Conservation (phyloP, 2,797 vertebrate species). For the Phrynocephalus forsythii region DNA sequence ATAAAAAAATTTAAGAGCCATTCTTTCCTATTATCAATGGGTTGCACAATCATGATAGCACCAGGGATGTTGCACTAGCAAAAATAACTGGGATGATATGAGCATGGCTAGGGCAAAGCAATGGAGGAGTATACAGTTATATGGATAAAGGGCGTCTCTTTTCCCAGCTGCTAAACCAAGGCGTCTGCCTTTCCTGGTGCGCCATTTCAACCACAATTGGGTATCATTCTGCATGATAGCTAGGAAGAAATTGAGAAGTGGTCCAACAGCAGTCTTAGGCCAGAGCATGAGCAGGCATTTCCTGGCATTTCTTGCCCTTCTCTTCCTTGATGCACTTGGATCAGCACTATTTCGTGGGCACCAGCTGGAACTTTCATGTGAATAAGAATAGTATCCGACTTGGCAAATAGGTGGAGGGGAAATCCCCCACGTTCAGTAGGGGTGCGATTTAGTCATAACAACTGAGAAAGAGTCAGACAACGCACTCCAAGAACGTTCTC, state of each 20-base stretch:
- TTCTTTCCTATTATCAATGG: not conserved
- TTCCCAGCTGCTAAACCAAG: not conserved
- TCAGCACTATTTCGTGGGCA: not conserved
- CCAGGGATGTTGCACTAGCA: not conserved
- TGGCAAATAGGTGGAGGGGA: not conserved
- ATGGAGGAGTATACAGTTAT: too few species aligned
- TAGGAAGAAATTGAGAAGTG: not conserved
- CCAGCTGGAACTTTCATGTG: not conserved
- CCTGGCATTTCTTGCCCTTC: not conserved
- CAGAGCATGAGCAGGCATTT: not conserved
- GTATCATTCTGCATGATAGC: not conserved
- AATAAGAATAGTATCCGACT: slow-evolving; percentile 2
- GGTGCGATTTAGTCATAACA: not conserved
- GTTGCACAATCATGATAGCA: not conserved
- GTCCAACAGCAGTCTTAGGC: not conserved
- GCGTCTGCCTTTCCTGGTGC: not conserved
- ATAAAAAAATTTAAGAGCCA: not conserved
- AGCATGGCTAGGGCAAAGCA: too few species aligned
- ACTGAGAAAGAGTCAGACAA: not conserved
- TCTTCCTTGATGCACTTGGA: not conserved
- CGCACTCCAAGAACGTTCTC: not conserved
- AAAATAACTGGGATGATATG: not conserved
- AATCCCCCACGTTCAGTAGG: not conserved
- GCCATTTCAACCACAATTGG: not conserved
- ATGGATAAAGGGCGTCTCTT: not conserved